Conservation (phyloP, 2,888 invertebrate species). For the Tryphoninae sp. region DNA sequence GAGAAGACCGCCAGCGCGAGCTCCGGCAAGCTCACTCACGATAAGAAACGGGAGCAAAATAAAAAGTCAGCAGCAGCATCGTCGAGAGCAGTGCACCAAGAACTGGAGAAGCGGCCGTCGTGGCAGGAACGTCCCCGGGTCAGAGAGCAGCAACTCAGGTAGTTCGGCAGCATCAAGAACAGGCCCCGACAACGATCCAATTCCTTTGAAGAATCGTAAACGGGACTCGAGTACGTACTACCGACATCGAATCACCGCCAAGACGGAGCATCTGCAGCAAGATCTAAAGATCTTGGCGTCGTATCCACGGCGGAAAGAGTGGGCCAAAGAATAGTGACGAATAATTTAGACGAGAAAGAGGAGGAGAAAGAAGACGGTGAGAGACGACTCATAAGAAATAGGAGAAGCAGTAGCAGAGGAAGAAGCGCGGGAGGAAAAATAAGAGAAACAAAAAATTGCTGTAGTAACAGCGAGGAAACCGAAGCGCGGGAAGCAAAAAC, state of each 20-base stretch:
- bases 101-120: constrained; percentile 67
- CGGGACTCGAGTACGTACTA: constrained; percentile 73
- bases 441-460: constrained; percentile 63
- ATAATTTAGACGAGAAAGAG: constrained; percentile 68
- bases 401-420: constrained; percentile 61
- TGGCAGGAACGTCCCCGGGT: constrained; percentile 64
- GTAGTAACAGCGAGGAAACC: constrained; percentile 52
- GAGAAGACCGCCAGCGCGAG: constrained; percentile 79
- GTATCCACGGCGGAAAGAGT: constrained; percentile 77
- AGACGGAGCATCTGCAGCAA: constrained; percentile 66
- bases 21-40: constrained; percentile 75
- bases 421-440: constrained; percentile 61
- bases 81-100: constrained; percentile 66
- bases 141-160: constrained; percentile 66
- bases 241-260: constrained; percentile 73
- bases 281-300: constrained; percentile 76
- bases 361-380: constrained; percentile 68
- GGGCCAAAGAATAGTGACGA: constrained; percentile 78
- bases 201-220: constrained; percentile 73
- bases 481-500: constrained; percentile 60
- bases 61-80: constrained; percentile 68
- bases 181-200: constrained; percentile 73
- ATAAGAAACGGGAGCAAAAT: constrained; percentile 75
- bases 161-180: constrained; percentile 60
- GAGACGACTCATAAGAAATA: constrained; percentile 58